Base-by-base conservation (phyloP, 2,797 vertebrate species). In the Enteromius radiatus region DNA sequence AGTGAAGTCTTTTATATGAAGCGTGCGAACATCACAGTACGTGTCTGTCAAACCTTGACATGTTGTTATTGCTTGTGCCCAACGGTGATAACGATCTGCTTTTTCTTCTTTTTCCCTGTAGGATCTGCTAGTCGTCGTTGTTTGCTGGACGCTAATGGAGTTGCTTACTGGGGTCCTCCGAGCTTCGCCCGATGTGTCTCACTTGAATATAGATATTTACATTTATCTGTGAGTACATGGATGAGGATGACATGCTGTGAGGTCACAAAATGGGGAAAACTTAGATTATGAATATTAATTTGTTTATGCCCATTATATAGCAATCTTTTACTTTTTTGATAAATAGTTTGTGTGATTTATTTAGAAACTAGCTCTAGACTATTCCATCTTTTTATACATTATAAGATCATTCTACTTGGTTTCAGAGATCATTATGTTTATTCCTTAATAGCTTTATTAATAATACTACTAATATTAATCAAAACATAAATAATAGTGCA, bases 101-200 rank as follows among this genome's bases (percentile, higher is more conserved):
- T 56, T 70, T 36, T 78, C 15, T 82, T 33, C 28, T 4, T 0
- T 0, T 33, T 77, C 47, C 26, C 8, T 82, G 0, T 84, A 99
- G 98, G 98, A 88, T 97, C 98, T 89, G 98, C 98, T 95, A 99
- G 98, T 95, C 98, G 98, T 95, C 97, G 96, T 92, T 99, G 98
- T 93, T 95, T 98, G 94, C 97, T 99, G 94, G 97, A 96, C 92
- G 95, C 96, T 94, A 97, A 96, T 6, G 98, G 98, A 54, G 96
- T 98, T 89, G 97, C 98, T 86, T 98, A 98, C 89, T 99, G 98
- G 98, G 97, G 97, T 76, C 94, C 96, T 93, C 98, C 98, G 94
- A 99, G 98, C 94, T 99, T 99, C 85, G 98, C 98, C 92, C 97
- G 98, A 95, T 99, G 98, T 93, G 89, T 99, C 93, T 99, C 98